phyloP scores from a whole-genome alignment of 1,140 invertebrate genomes.

The Diorhabda carinulata region DNA sequence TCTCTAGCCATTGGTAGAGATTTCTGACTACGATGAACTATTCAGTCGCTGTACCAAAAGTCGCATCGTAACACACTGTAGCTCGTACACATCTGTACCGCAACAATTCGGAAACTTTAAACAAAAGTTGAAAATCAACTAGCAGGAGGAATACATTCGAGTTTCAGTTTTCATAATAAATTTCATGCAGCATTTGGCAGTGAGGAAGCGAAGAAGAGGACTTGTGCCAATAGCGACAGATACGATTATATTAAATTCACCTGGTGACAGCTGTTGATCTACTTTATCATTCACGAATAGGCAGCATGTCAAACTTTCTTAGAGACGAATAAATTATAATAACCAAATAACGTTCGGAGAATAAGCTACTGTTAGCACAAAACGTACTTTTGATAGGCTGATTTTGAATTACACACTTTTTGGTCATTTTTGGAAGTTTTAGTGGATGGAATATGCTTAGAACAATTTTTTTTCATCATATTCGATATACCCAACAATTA shows the following conservation, averaged over 20 bases:
- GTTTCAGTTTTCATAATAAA: conserved; percentile 14
- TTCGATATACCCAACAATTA: too few species aligned
- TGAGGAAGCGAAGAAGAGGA: conserved; percentile 9
- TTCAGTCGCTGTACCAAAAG: too few species aligned
- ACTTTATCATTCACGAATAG: conserved; percentile 37
- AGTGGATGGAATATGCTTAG: too few species aligned
- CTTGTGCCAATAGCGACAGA: conserved; percentile 23
- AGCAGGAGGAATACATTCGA: background rate
- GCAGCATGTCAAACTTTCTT: conserved; percentile 33
- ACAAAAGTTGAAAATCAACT: conserved; percentile 2
- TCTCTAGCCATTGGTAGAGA: too few species aligned
- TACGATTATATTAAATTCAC: conserved; percentile 38
- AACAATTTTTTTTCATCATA: too few species aligned
- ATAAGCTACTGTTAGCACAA: too few species aligned
- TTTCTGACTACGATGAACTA: too few species aligned
- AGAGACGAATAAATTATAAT: background rate
- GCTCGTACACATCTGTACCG: background rate
- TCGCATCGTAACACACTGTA: too few species aligned
- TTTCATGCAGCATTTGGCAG: conserved; percentile 17
- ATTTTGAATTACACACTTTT: too few species aligned
- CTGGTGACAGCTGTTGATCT: conserved; percentile 39
- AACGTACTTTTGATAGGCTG: too few species aligned
- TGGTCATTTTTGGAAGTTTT: too few species aligned
- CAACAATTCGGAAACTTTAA: background rate
- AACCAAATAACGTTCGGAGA: background rate